Evolutionary conservation across 2,888 invertebrate species (phyloP), one percentile per base, ranked within the genome.

Genomic region (Agapostemon virescens): DNA sequence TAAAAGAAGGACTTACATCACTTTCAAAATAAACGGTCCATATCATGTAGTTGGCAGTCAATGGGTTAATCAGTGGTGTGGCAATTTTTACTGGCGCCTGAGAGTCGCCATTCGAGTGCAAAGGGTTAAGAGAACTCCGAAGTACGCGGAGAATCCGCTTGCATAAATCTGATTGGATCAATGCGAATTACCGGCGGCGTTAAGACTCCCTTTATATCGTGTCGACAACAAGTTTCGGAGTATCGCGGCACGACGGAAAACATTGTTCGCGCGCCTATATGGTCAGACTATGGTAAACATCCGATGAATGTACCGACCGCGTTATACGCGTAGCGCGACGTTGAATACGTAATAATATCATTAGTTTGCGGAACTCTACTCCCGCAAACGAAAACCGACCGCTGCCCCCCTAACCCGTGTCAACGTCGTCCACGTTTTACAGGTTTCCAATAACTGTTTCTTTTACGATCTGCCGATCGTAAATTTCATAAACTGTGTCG

Each of bases 301-400:
- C 36, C 69, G 79, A 74, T 30, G 74, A 38, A 69, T 82, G 69
- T 64, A 55, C 68, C 30, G 45, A 33, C 23, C n/a, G 40, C 30
- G 55, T 81, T 76, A 73, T 42, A 71, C n/a, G 30, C 40, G 33
- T 30, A 45, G 52, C 23, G 13, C 26, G 13, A n/a, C 73, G 73
- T 49, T 74, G 76, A 81, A 74, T 80, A 72, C 69, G 69, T 70
- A 79, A 74, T 74, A 82, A 82, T 76, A 77, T 79, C 70, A 82
- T 85, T 84, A 84, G 74, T 64, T 64, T 58, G 30, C 30, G 30
- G 23, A 52, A 42, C 77, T 84, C 74, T 64, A 23, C 36, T 33
- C 52, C 5, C 38, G 55, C 45, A 36, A 76, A 79, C 74, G 69
- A 66, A 80, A 76, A 64, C 38, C 23, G 64, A 26, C 30, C 55